phyloP scores from a whole-genome alignment of 2,113 vertebrate genomes.

The Aspidoscelis tigris region DNA sequence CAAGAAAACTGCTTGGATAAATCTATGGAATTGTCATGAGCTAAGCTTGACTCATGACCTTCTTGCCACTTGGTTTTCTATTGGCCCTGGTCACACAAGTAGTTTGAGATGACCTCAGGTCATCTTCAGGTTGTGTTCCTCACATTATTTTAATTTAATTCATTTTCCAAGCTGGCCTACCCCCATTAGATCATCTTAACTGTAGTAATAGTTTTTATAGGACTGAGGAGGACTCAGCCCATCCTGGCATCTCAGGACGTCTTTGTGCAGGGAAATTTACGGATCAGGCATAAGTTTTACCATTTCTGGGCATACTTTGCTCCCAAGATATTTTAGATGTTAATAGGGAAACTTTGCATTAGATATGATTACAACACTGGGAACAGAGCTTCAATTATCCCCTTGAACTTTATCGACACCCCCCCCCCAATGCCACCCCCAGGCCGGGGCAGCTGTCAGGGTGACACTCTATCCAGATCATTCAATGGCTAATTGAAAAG shows the following conservation, averaged over 20 bases:
- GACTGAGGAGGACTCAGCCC: too few relatives aligned
- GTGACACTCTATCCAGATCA: conserved; percentile 23
- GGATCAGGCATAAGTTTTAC: not conserved
- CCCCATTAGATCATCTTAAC: too few relatives aligned
- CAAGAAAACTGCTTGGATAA: not conserved
- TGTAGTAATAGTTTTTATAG: too few relatives aligned
- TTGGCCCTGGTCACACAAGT: not conserved
- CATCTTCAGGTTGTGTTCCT: too few relatives aligned
- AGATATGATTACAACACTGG: conserved; percentile 22
- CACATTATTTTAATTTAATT: too few relatives aligned
- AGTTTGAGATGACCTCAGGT: not conserved
- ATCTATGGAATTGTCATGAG: not conserved
- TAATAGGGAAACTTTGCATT: conserved; percentile 17
- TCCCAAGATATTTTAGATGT: conserved; percentile 4
- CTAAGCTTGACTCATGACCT: not conserved
- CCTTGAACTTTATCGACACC: not conserved
- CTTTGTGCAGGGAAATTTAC: not conserved
- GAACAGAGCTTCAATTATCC: conserved; percentile 18
- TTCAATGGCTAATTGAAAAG: conserved; percentile 39
- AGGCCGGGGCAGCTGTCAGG: conserved; percentile 27
- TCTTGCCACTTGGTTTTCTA: too few relatives aligned
- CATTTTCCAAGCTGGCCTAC: too few relatives aligned
- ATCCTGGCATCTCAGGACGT: not conserved
- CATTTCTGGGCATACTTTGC: conserved; percentile 15
- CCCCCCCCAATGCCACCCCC: not conserved